Percentiles rank a stretch among this genome's conserved stretches.
phyloP scores from a whole-genome alignment of 2,113 vertebrate species.

The Salvelinus alpinus region DNA sequence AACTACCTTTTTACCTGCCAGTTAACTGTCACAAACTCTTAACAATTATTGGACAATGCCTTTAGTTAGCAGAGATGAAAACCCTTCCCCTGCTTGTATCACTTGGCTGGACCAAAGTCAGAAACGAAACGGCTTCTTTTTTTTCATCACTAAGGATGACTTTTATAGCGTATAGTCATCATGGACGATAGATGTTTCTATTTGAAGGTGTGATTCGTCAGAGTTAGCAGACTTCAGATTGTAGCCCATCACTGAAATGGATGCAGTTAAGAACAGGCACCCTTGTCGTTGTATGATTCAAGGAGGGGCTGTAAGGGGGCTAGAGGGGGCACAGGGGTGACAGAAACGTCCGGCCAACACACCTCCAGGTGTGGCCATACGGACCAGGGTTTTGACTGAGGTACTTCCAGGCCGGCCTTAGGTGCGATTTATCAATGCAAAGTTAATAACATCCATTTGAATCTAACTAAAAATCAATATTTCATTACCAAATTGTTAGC shows the following conservation, averaged over 20 bases:
- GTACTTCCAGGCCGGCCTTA: slow-evolving; percentile 83
- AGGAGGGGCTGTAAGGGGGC: slow-evolving; percentile 64
- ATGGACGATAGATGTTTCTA: slow-evolving; percentile 29
- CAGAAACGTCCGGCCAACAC: slow-evolving; percentile 75
- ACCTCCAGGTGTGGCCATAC: slow-evolving; percentile 83
- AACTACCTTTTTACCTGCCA: slow-evolving; percentile 20
- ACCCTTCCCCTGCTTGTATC: slow-evolving; percentile 1
- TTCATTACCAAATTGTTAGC: slow-evolving; percentile 99
- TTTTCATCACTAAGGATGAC: slow-evolving; percentile 6
- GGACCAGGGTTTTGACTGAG: slow-evolving; percentile 85
- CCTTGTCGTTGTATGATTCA: slow-evolving; percentile 63
- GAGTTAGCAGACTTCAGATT: slow-evolving; percentile 53
- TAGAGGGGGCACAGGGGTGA: slow-evolving; percentile 37
- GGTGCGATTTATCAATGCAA: slow-evolving; percentile 99
- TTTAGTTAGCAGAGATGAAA: slow-evolving; percentile 5
- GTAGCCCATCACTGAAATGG: slow-evolving; percentile 56
- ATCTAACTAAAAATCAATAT: slow-evolving; percentile 99
- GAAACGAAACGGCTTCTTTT: slow-evolving; percentile 10
- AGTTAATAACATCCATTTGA: slow-evolving; percentile 99
- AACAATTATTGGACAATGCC: slow-evolving; percentile 2
- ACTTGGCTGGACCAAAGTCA: slow-evolving; percentile 9
- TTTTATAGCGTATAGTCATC: slow-evolving; percentile 30
- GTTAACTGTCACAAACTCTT: slow-evolving; percentile 12
- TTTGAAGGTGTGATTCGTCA: slow-evolving; percentile 43
- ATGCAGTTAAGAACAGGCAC: slow-evolving; percentile 61